phyloP scores from a whole-genome alignment of 2,797 vertebrate genomes.

The Danio aesculapii region DNA sequence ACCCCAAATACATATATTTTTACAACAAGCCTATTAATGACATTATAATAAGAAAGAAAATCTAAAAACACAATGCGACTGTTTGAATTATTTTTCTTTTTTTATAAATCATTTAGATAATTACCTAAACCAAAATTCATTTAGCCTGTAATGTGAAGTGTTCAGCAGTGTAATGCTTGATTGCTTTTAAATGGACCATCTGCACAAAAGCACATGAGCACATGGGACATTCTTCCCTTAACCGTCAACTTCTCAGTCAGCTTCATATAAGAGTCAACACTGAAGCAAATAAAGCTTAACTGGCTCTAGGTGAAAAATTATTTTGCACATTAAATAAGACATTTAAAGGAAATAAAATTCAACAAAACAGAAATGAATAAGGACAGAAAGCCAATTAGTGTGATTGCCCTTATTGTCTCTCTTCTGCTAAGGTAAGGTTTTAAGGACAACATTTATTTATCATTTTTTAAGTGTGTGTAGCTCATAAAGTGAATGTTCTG shows the following conservation, averaged over 20 bases:
- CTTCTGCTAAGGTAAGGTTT: constrained; percentile 56
- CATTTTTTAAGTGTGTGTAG: background rate
- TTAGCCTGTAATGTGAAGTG: background rate
- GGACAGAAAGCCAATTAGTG: constrained; percentile 43
- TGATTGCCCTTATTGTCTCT: constrained; percentile 48
- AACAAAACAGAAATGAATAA: constrained; percentile 14
- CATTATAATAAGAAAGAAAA: too few species aligned
- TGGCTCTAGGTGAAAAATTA: background rate
- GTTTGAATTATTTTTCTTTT: too few species aligned
- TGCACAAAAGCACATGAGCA: constrained; percentile 14
- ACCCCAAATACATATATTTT: too few species aligned
- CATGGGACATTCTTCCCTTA: constrained; percentile 25
- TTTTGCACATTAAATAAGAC: background rate
- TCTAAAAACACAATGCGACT: too few species aligned
- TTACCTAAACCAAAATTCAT: background rate
- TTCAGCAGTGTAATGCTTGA: constrained; percentile 1
- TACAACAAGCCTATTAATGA: too few species aligned
- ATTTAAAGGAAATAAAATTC: background rate
- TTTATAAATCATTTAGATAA: too few species aligned
- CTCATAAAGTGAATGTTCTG: constrained; percentile 9
- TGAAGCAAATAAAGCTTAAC: constrained; percentile 19
- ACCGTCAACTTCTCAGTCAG: constrained; percentile 15
- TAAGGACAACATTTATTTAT: background rate
- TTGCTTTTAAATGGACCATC: constrained; percentile 30
- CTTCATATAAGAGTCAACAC: constrained; percentile 14